Evolutionary conservation across 2,888 invertebrate species (phyloP).

Genomic region (Blera fallax): DNA sequence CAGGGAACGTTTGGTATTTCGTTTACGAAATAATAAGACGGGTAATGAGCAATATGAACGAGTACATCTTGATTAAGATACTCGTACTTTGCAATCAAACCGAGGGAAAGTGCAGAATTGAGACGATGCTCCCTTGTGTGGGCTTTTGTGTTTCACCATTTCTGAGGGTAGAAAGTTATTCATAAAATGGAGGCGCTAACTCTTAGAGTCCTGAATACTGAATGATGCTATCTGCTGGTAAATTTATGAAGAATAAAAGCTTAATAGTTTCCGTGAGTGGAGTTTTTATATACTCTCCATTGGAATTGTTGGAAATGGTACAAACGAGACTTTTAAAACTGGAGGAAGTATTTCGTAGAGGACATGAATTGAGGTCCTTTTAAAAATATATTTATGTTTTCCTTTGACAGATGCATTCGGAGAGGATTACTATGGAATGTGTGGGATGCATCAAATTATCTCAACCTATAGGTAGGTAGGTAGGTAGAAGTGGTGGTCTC

Average conservation of each 20-base stretch:
- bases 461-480: too few relatives aligned
- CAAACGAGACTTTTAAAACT: too few relatives aligned
- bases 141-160: not conserved
- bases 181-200: not conserved
- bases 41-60: conserved; percentile 37
- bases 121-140: not conserved
- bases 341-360: too few relatives aligned
- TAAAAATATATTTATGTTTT: too few relatives aligned
- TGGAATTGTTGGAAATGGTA: too few relatives aligned
- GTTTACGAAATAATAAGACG: conserved; percentile 14
- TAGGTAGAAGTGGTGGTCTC: too few relatives aligned
- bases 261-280: conserved; percentile 4
- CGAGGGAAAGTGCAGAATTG: not conserved
- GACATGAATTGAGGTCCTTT: too few relatives aligned
- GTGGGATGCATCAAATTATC: too few relatives aligned
- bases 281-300: too few relatives aligned
- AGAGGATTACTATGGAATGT: too few relatives aligned
- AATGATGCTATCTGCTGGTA: conserved; percentile 4
- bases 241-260: conserved; percentile 20
- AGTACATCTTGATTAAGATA: conserved; percentile 31
- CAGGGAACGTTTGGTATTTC: not conserved
- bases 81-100: conserved; percentile 10
- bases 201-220: not conserved
- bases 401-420: too few relatives aligned
- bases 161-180: not conserved